Evolutionary conservation across 1,140 invertebrate species (phyloP), one percentile per base, ranked within the genome.

Genomic region (Helicoverpa armigera): DNA sequence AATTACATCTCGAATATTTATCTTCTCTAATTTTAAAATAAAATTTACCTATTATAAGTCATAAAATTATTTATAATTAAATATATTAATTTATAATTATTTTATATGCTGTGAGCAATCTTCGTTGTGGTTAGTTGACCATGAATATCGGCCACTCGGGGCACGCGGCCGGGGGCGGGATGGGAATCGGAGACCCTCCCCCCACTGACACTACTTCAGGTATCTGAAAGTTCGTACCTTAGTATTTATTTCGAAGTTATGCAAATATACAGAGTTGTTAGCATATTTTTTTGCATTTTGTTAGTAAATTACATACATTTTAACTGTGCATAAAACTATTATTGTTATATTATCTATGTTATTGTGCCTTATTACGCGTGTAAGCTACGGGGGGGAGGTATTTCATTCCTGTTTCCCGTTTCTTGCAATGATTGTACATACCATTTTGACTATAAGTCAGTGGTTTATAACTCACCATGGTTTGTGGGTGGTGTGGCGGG

Each of bases 401-500:
- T 12, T 29, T 58, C 13, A 60, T 29, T 60, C 23, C 60, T 31
- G 1, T 10, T 43, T 12, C 61, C 58, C 23, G 9, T 65, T 65
- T 31, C 61, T 65, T 3, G 3, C 61, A 14, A 14, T 43, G 7
- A 14, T 14, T 63, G 5, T 12, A 18, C 4, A 3, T 18, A 23
- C 7, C 60, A 35, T 63, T 29, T 63, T 13, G 3, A n/a, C 7
- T 31, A 43, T 63, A 9, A 16, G 16, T 11, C 9, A 16, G n/a
- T 63, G 54, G 54, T 53, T 69, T 56, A 35, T 16, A 53, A 70
- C 92, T 92, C 84, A 96, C 95, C 95, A 96, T 90, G 78, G 94
- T 91, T 84, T 95, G 94, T 23, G 94, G 93, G 81, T 95, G 92
- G 60, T 92, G 92, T 23, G 92, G 95, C 35, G 95, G 95, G 88